These are phyloP conservation scores for Penelope pileata DNA, from an alignment of 2,113 vertebrate species.

Conservation along the genomic window DNA sequence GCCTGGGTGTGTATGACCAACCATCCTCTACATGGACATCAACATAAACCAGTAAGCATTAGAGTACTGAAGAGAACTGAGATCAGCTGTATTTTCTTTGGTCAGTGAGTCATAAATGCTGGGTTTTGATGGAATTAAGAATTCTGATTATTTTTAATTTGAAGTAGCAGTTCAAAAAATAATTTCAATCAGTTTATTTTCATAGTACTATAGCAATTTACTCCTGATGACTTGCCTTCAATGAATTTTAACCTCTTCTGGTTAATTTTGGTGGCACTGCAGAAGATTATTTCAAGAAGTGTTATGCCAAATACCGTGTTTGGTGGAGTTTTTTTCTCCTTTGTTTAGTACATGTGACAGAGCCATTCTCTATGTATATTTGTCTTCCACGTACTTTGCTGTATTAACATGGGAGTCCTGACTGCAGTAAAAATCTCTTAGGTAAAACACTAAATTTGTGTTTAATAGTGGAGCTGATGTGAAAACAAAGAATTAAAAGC, in stretches of 20 bases:
- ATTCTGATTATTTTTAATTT: not conserved
- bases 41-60: not conserved
- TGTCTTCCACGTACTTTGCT: not conserved
- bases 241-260: not conserved
- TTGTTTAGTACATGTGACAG: not conserved
- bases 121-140: not conserved
- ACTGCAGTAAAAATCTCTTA: not conserved
- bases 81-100: not conserved
- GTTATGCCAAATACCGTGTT: not conserved
- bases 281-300: not conserved
- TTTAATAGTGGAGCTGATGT: no score
- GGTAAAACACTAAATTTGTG: not conserved
- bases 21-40: not conserved
- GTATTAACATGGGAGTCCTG: not conserved
- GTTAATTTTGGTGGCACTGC: not conserved
- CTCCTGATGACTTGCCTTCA: not conserved
- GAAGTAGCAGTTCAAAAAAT: not conserved
- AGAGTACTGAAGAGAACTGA: not conserved
- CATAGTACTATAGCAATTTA: not conserved
- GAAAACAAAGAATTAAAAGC: not conserved
- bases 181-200: not conserved
- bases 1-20: not conserved
- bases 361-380: not conserved
- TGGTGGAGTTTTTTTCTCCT: not conserved
- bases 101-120: not conserved